Base-by-base conservation (phyloP, 1,140 invertebrate genomes). In the Drosophila setifemur region DNA sequence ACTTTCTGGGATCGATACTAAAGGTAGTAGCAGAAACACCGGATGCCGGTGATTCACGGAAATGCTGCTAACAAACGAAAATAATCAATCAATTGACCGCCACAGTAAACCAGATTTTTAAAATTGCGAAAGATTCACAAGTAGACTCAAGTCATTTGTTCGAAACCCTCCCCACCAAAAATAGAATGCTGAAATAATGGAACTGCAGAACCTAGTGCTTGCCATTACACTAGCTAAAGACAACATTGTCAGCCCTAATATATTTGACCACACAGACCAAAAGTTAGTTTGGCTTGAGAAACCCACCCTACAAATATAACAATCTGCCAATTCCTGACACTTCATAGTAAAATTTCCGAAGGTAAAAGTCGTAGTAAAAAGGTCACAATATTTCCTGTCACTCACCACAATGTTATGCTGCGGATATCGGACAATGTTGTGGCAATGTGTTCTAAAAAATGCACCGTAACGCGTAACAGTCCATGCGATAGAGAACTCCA, bases 401-500 rank as follows among this genome's bases (percentile, higher is more conserved):
- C n/a, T n/a, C n/a, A n/a, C n/a, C n/a, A n/a, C n/a, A n/a, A n/a
- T n/a, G n/a, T n/a, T n/a, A n/a, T n/a, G n/a, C n/a, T n/a, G n/a
- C n/a, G n/a, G n/a, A n/a, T n/a, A n/a, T n/a, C n/a, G n/a, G n/a
- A n/a, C n/a, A n/a, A n/a, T n/a, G n/a, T n/a, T n/a, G n/a, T n/a
- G n/a, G n/a, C n/a, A n/a, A n/a, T n/a, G n/a, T n/a, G 6, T 1
- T 11, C 11, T 33, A 33, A 4, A 11, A 33, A 33, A 3, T 7
- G 31, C 4, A 14, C 19, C 26, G 12, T 14, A 9, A 9, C 37
- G n/a, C 63, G 31, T 0, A 45, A 45, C 5, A 50, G 43, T 12
- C 43, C 50, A 26, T 64, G 58, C n/a, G 67, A 52, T 14, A 53
- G 9, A 39, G 49, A 70, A 19, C 49, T 69, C 16, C 52, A 71